Base-by-base conservation (phyloP, 2,113 vertebrate species). In the Plecturocebus donacophilus region DNA sequence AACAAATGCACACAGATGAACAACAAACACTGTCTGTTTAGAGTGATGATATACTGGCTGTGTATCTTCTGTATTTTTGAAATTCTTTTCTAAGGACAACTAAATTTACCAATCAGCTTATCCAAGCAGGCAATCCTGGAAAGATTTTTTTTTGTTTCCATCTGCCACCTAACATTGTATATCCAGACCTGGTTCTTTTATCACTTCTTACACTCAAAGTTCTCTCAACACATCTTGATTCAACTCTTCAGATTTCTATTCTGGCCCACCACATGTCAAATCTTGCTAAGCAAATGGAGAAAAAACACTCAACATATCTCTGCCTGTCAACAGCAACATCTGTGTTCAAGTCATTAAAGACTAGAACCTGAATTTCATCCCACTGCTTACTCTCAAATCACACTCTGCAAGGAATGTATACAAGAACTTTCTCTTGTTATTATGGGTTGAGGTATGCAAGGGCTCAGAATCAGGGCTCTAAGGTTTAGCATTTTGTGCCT, bases 251-350 rank as follows among this genome's bases (percentile, higher is more conserved):
- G 12, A 84, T 96, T 94, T 93, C 92, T 92, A 87, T 96, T 96
- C 91, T 93, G 90, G 75, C 49, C 96, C 54, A 93, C 42, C 92
- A 90, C 95, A 84, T 97, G 95, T 97, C 89, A 94, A 96, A 92
- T 95, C 73, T 92, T 87, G 87, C 90, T 80, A 91, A 96, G 90
- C 77, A 97, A 98, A 96, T 87, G 83, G 90, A 96, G 87, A 96
- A 95, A 94, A 86, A 91, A 56, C 82, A 92, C 80, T 95, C 84
- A 47, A 40, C 87, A 17, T 96, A 61, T 92, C 96, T 97, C 58
- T 83, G 89, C 87, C 92, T 98, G 96, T 96, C 75, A 91, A 84
- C 38, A 0, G 79, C 87, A 94, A 87, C 47, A 96, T 96, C 92
- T 98, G 87, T 35, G 82, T 61, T 93, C 32, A 2, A 91, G 58